Evolutionary conservation across 53 echinoderm and acorn worm species (phyloP).

Genomic region (Zoroaster sp.): DNA sequence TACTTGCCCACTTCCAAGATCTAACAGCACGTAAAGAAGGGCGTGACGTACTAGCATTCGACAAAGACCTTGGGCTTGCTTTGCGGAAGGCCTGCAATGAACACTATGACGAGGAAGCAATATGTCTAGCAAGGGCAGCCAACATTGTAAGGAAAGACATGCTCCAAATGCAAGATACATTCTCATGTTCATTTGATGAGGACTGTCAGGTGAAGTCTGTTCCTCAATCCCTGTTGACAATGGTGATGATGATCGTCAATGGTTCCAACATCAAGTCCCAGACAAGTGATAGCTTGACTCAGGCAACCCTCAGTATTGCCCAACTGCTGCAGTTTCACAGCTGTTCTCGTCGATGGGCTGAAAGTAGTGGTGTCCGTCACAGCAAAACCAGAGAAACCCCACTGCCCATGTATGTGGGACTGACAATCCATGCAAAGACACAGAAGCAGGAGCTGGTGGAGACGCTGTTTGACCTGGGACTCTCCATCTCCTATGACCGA

Average conservation of each 20-base stretch:
- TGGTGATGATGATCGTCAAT: conserved; percentile 8
- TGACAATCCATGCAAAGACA: conserved; percentile 25
- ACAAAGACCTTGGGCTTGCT: conserved; percentile 21
- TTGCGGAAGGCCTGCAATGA: conserved; percentile 13
- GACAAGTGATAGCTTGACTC: not conserved
- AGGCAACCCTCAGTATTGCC: not conserved
- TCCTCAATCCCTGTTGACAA: not conserved
- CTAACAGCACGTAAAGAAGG: conserved; percentile 26
- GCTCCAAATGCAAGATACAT: not conserved
- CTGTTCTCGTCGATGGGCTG: not conserved
- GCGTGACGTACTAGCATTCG: conserved; percentile 32
- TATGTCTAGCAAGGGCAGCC: conserved; percentile 32
- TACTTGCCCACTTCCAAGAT: conserved; percentile 45
- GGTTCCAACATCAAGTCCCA: conserved; percentile 32
- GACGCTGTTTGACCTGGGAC: conserved; percentile 7
- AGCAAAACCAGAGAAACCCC: conserved; percentile 35
- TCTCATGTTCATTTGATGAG: conserved; percentile 16
- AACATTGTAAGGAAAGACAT: conserved; percentile 34
- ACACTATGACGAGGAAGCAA: conserved; percentile 28
- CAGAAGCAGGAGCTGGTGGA: conserved; percentile 43
- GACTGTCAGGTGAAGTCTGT: conserved; percentile 50
- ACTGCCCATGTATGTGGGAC: conserved; percentile 52
- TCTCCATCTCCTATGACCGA: conserved; percentile 57
- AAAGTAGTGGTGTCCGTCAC: not conserved
- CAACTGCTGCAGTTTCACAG: conserved; percentile 22